phyloP scores from a whole-genome alignment of 2,797 vertebrate genomes.

The Clarias platycephalus region DNA sequence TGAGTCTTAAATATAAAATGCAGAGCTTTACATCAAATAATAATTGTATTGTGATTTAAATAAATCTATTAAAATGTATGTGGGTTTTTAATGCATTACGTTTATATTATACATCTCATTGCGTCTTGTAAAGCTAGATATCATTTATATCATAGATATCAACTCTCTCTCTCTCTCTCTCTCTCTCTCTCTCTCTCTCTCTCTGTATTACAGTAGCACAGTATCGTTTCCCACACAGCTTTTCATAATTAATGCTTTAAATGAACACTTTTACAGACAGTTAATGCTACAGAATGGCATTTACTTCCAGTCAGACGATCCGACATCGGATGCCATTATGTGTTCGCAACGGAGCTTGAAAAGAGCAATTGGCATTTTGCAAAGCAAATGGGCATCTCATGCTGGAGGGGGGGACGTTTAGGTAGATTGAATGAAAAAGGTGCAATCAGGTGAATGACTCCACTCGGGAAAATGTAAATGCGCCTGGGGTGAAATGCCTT shows the following conservation, averaged over 20 bases:
- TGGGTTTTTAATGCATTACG: neutral
- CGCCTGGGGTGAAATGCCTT: constrained; percentile 59
- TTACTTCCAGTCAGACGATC: constrained; percentile 51
- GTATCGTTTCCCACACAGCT: constrained; percentile 42
- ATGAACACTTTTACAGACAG: constrained; percentile 53
- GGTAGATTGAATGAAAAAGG: constrained; percentile 50
- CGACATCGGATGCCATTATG: constrained; percentile 49
- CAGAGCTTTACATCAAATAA: neutral
- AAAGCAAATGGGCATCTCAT: constrained; percentile 46
- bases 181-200: neutral
- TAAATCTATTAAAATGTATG: neutral
- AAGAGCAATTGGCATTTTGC: constrained; percentile 17
- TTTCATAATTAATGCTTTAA: constrained; percentile 67
- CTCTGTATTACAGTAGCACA: neutral
- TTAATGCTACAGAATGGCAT: constrained; percentile 60
- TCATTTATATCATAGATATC: neutral
- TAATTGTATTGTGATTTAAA: neutral
- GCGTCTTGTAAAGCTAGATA: neutral
- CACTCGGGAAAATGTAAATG: constrained; percentile 58
- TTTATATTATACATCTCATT: neutral
- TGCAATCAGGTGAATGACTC: constrained; percentile 57
- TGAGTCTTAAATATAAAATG: neutral
- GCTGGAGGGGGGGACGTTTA: constrained; percentile 49
- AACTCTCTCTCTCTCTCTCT: no score
- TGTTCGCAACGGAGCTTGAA: constrained; percentile 41